Conservation (phyloP, 2,888 invertebrate species). For the Encarsia formosa region DNA sequence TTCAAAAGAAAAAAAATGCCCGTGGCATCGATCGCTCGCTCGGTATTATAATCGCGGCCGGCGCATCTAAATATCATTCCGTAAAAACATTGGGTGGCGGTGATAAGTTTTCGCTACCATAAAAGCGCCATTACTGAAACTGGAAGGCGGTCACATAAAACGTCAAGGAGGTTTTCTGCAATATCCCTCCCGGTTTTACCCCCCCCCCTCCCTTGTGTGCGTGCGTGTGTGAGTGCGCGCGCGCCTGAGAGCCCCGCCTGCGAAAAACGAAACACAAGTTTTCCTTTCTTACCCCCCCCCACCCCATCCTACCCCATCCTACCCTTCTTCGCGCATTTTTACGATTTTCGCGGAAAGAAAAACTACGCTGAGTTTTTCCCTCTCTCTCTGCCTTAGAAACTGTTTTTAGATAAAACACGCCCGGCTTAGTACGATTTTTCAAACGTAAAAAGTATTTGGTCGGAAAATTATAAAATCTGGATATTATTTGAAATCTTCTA, state of each 20-base stretch:
- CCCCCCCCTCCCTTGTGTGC: too few relatives aligned
- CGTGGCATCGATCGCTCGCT: too few relatives aligned
- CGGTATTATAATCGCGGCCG: slow-evolving; percentile 8
- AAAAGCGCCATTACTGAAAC: slow-evolving; percentile 26
- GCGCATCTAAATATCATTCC: slow-evolving; percentile 18
- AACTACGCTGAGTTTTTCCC: too few relatives aligned
- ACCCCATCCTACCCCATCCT: too few relatives aligned
- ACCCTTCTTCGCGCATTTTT: slow-evolving; percentile 18
- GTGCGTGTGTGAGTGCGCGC: background rate
- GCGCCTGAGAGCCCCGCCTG: background rate
- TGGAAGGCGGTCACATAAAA: slow-evolving; percentile 23
- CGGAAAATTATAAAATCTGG: too few relatives aligned
- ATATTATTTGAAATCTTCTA: too few relatives aligned
- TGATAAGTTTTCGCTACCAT: slow-evolving; percentile 24
- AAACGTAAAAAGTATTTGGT: slow-evolving; percentile 3
- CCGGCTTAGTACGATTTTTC: background rate
- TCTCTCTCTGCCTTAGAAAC: slow-evolving; percentile 14
- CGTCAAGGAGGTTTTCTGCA: slow-evolving; percentile 23
- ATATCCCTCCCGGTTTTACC: slow-evolving; percentile 18
- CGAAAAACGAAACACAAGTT: slow-evolving; percentile 21
- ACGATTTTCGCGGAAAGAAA: slow-evolving; percentile 22
- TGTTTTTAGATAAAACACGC: slow-evolving; percentile 17
- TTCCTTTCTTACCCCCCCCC: too few relatives aligned
- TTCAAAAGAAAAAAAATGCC: background rate
- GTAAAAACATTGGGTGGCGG: slow-evolving; percentile 8